Evolutionary conservation across 92 coral and sea anemone genomes (phyloP).

Genomic region (Palythoa grandis): DNA sequence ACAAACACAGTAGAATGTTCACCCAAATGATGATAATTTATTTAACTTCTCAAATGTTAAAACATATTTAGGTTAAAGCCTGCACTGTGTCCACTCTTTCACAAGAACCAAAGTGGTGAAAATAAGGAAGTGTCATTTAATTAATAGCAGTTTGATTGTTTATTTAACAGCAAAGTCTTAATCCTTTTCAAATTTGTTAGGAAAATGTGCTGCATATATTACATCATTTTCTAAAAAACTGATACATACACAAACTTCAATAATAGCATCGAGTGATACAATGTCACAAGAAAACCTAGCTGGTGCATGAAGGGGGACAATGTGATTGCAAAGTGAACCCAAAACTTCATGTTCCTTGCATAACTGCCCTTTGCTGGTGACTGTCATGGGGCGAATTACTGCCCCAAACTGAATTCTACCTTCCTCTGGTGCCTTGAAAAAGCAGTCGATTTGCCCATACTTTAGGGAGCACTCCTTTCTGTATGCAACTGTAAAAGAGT

Average conservation of each 20-base stretch:
- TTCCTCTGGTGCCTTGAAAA: slow-evolving; percentile 44
- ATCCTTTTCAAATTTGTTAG: slow-evolving; percentile 48
- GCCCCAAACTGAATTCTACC: slow-evolving; percentile 35
- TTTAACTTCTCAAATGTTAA: not conserved
- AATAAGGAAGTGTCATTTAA: not conserved
- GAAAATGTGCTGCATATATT: slow-evolving; percentile 54
- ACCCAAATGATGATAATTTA: not conserved
- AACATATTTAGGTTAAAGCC: not conserved
- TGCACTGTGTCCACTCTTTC: not conserved
- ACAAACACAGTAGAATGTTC: not conserved
- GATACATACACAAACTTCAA: slow-evolving; percentile 53
- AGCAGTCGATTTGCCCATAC: slow-evolving; percentile 49
- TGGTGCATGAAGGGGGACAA: slow-evolving; percentile 43
- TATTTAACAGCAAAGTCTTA: slow-evolving; percentile 8
- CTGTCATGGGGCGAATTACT: slow-evolving; percentile 36
- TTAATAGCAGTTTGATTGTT: not conserved
- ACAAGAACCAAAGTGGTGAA: not conserved
- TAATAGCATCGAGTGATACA: slow-evolving; percentile 30
- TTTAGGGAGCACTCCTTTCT: slow-evolving; percentile 10
- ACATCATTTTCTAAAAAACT: slow-evolving; percentile 52
- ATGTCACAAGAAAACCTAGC: slow-evolving; percentile 30
- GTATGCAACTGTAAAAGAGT: slow-evolving; percentile 46
- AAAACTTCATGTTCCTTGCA: slow-evolving; percentile 51
- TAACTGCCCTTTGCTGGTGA: not conserved
- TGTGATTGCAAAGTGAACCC: slow-evolving; percentile 41